Conservation (phyloP, 2,113 vertebrate species). For the Gymnogyps californianus region DNA sequence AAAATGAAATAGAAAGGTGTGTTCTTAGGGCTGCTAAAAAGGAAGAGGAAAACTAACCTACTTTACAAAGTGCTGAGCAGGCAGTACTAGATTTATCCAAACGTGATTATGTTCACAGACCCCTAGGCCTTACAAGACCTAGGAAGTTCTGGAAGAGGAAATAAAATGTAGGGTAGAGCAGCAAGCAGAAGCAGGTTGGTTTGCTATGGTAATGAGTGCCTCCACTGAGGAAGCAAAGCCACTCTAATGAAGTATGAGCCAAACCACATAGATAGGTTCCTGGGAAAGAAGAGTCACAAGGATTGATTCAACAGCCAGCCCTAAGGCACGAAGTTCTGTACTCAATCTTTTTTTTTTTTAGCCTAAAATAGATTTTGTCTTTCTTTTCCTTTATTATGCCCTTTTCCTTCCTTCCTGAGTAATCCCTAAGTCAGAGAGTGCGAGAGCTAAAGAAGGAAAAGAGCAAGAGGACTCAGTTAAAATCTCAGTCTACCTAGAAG, state of each 20-base stretch:
- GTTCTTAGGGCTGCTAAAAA: not conserved
- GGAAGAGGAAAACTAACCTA: not conserved
- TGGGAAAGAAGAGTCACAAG: not conserved
- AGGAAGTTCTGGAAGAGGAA: not conserved
- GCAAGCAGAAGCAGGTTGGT: not conserved
- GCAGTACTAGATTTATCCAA: not conserved
- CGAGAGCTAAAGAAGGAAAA: not conserved
- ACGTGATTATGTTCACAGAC: not conserved
- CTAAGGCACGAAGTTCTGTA: not conserved
- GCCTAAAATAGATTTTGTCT: not conserved
- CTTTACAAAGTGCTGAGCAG: not conserved
- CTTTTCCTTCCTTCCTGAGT: not conserved
- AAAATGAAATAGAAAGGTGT: not conserved
- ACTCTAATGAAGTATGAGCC: not conserved
- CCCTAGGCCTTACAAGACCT: not conserved
- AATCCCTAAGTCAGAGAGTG: not conserved
- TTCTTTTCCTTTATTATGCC: not conserved
- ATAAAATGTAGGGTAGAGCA: not conserved
- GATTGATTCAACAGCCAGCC: not conserved
- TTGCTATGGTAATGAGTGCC: not conserved
- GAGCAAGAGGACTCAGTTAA: not conserved
- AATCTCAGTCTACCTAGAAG: not conserved
- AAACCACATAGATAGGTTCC: not conserved
- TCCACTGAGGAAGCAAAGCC: not conserved
- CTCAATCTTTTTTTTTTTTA: not conserved